Conservation (phyloP, 2,888 invertebrate genomes). For the Drosophila buzzatii region DNA sequence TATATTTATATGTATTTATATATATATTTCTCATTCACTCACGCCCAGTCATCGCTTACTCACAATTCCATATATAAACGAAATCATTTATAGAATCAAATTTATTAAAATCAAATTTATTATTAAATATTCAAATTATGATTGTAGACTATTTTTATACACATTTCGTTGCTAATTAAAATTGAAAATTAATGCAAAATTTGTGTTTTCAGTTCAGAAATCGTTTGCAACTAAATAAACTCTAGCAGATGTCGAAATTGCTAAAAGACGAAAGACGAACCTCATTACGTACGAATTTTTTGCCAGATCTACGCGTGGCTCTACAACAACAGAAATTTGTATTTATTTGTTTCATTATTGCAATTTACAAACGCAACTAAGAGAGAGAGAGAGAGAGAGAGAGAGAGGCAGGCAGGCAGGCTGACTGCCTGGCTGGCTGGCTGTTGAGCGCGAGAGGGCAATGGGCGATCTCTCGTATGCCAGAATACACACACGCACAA, state of each 20-base stretch:
- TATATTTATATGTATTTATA: background rate
- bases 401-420: background rate
- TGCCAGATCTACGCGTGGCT: slow-evolving; percentile 49
- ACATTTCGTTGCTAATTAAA: background rate
- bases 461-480: slow-evolving; percentile 38
- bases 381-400: background rate
- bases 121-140: background rate
- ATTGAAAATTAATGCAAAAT: slow-evolving; percentile 28
- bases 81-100: slow-evolving; percentile 6
- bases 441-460: slow-evolving; percentile 4
- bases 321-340: slow-evolving; percentile 11
- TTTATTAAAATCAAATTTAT: background rate
- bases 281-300: slow-evolving; percentile 33
- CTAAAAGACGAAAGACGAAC: slow-evolving; percentile 5
- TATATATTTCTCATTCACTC: background rate
- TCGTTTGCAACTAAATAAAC: slow-evolving; percentile 39
- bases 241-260: slow-evolving; percentile 29
- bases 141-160: slow-evolving; percentile 35
- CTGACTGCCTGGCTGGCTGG: background rate
- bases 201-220: slow-evolving; percentile 28
- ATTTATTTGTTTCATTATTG: slow-evolving; percentile 65
- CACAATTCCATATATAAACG: slow-evolving; percentile 24
- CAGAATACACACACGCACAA: slow-evolving; percentile 45
- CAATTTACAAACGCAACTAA: slow-evolving; percentile 53
- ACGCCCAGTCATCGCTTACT: slow-evolving; percentile 40